Percentiles rank a stretch among this genome's conserved stretches.
phyloP scores from a whole-genome alignment of 2,113 vertebrate species.

The Sapajus apella region DNA sequence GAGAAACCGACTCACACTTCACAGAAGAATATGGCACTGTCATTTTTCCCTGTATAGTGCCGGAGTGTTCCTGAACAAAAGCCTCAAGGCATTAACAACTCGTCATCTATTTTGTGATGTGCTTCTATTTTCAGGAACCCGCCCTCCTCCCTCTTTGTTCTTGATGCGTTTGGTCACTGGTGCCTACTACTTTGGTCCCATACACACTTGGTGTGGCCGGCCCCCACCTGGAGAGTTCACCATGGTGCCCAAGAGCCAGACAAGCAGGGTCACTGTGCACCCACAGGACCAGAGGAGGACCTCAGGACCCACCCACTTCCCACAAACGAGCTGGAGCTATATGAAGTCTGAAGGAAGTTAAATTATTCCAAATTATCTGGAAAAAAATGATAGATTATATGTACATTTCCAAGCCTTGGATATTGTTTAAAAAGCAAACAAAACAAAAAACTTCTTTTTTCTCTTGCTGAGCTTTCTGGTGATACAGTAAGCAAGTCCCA shows the following conservation, averaged over 20 bases:
- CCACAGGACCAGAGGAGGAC: neutral
- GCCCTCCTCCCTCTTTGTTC: conserved; percentile 10
- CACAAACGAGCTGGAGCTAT: neutral
- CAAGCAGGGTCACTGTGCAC: neutral
- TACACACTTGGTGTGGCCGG: neutral
- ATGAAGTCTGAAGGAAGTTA: neutral
- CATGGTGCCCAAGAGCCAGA: neutral
- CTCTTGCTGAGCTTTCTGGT: conserved; percentile 18
- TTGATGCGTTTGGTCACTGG: conserved; percentile 42
- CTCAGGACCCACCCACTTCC: neutral
- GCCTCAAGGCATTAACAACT: conserved; percentile 52
- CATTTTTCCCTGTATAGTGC: neutral
- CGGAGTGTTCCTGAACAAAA: conserved; percentile 56
- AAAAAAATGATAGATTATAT: neutral
- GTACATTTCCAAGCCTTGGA: neutral
- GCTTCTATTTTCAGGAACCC: conserved; percentile 64
- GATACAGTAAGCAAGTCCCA: neutral
- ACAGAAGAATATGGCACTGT: neutral
- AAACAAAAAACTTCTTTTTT: neutral
- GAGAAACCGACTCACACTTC: conserved; percentile 18
- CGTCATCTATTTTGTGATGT: conserved; percentile 50
- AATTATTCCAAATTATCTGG: neutral
- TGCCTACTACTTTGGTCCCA: neutral
- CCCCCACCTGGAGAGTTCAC: neutral
- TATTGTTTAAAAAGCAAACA: neutral